Conservation (phyloP, 2,113 vertebrate genomes). For the Baryphthengus martii region DNA sequence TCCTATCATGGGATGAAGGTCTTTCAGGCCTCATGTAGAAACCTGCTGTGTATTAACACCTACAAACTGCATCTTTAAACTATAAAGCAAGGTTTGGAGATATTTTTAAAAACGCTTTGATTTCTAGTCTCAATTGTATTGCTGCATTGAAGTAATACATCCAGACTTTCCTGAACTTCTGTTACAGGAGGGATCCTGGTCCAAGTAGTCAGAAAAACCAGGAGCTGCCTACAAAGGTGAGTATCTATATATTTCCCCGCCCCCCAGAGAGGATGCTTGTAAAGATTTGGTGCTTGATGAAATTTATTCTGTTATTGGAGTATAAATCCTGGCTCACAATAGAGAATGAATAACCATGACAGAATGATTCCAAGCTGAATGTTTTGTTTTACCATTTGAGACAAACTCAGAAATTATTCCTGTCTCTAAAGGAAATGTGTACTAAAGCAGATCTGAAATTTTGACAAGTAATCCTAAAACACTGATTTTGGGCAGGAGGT, state of each 20-base stretch:
- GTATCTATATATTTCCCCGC: background rate
- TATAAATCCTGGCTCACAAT: background rate
- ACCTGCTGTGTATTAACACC: background rate
- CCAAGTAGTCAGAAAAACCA: slow-evolving; percentile 63
- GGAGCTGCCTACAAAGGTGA: slow-evolving; percentile 70
- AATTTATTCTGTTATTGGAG: background rate
- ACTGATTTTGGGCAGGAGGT: background rate
- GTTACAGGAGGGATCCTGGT: slow-evolving; percentile 71
- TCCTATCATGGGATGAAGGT: background rate
- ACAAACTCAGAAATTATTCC: background rate
- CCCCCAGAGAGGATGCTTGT: slow-evolving; percentile 26
- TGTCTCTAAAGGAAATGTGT: background rate
- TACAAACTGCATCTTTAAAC: background rate
- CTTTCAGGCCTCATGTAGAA: background rate
- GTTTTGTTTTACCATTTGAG: background rate
- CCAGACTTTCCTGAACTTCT: background rate
- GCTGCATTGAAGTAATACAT: background rate
- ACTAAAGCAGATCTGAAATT: background rate
- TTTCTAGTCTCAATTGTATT: background rate
- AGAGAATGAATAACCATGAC: background rate
- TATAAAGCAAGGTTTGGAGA: background rate
- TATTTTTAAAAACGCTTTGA: background rate
- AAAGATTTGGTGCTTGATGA: background rate
- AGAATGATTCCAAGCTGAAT: background rate
- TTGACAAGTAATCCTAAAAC: background rate